phyloP scores from a whole-genome alignment of 2,888 invertebrate genomes.

The Acheta domesticus region DNA sequence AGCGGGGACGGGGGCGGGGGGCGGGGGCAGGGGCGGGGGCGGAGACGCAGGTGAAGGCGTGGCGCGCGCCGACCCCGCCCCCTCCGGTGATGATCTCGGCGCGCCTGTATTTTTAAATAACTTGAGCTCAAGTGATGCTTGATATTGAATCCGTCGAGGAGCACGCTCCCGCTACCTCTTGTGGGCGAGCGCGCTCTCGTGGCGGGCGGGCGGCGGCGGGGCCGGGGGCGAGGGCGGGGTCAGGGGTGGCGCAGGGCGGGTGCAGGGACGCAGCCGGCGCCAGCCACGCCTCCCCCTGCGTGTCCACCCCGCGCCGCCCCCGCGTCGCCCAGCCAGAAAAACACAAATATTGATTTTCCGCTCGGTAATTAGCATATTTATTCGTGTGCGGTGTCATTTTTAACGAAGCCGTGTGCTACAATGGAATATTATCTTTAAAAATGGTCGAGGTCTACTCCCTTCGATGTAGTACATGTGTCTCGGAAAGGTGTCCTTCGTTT shows the following conservation, averaged over 20 bases:
- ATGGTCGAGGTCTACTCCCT: background rate
- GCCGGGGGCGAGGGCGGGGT: too few species aligned
- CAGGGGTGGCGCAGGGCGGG: too few species aligned
- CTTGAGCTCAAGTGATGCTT: conserved; percentile 29
- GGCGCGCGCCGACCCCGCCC: background rate
- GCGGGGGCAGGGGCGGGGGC: background rate
- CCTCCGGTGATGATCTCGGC: background rate
- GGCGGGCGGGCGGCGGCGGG: background rate
- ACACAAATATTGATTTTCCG: conserved; percentile 18
- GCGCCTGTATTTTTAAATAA: conserved; percentile 1
- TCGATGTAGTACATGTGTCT: background rate
- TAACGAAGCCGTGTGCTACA: conserved; percentile 6
- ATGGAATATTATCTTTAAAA: conserved; percentile 18
- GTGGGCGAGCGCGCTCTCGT: background rate
- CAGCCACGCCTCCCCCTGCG: background rate
- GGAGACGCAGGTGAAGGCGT: background rate
- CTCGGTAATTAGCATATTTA: conserved; percentile 18
- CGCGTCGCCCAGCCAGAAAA: background rate
- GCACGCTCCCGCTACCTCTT: conserved; percentile 4
- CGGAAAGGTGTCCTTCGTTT: background rate
- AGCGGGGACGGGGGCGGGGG: background rate
- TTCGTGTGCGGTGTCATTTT: conserved; percentile 18
- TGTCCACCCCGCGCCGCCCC: background rate
- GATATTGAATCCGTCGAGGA: conserved; percentile 29
- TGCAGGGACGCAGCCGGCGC: background rate